These are phyloP conservation scores for Rutilus rutilus DNA, from an alignment of 2,113 vertebrate genomes.

Conservation along the genomic window DNA sequence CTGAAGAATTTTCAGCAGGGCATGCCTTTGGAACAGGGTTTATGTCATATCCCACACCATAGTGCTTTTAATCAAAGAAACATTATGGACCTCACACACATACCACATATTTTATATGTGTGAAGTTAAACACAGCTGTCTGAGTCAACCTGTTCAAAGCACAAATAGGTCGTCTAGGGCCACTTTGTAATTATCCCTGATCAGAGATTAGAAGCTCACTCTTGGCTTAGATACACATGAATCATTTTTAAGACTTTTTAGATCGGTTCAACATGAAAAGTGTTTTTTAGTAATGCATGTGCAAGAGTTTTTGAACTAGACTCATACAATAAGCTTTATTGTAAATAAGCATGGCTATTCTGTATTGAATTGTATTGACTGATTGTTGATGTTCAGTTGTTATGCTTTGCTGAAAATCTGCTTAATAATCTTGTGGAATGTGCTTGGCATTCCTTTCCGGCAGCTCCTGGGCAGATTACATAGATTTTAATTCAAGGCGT, in stretches of 20 bases:
- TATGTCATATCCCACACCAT: conserved; percentile 50
- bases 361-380: conserved; percentile 39
- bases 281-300: neutral
- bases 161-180: conserved; percentile 27
- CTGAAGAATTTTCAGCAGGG: conserved; percentile 68
- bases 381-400: conserved; percentile 8
- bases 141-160: conserved; percentile 36
- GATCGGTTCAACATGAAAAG: neutral
- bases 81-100: conserved; percentile 51
- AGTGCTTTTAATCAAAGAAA: conserved; percentile 56
- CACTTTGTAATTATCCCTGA: conserved; percentile 51
- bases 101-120: conserved; percentile 55
- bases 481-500: conserved; percentile 50
- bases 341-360: conserved; percentile 11
- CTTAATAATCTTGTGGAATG: conserved; percentile 67
- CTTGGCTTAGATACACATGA: conserved; percentile 36
- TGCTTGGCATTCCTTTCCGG: conserved; percentile 61
- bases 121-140: conserved; percentile 31
- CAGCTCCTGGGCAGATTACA: conserved; percentile 61
- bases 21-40: conserved; percentile 46
- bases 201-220: conserved; percentile 33
- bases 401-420: conserved; percentile 34
- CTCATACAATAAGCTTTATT: neutral
- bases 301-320: neutral
- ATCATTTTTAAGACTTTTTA: conserved; percentile 24